Conservation (phyloP, 2,113 vertebrate genomes). For the Pampusana beccarii region DNA sequence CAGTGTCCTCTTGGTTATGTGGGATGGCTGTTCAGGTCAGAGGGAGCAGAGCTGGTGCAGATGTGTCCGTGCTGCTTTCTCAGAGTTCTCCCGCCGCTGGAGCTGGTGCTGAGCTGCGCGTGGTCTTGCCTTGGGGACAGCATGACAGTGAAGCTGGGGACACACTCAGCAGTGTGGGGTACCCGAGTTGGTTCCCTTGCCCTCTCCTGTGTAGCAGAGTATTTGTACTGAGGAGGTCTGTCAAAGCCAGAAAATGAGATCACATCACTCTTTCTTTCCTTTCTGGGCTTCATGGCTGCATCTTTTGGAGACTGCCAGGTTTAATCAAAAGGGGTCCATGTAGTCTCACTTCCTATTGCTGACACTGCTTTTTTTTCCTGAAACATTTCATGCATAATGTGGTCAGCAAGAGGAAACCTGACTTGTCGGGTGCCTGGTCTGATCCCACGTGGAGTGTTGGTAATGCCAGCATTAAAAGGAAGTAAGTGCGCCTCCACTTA, state of each 20-base stretch:
- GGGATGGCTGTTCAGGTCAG: neutral
- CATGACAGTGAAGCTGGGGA: neutral
- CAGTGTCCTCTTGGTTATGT: neutral
- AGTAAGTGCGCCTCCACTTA: neutral
- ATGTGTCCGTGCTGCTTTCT: neutral
- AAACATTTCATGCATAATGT: neutral
- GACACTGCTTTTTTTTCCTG: neutral
- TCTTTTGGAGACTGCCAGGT: neutral
- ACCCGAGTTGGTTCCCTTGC: neutral
- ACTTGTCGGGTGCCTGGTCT: neutral
- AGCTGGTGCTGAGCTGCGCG: neutral
- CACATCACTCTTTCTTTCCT: neutral
- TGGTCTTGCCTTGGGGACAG: neutral
- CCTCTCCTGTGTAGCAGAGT: neutral
- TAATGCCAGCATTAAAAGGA: neutral
- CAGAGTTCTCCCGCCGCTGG: neutral
- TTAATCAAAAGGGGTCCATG: neutral
- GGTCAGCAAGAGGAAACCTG: neutral
- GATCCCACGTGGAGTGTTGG: neutral
- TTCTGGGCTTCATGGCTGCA: neutral
- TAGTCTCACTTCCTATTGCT: neutral
- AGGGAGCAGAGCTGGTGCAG: neutral
- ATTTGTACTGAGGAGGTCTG: neutral
- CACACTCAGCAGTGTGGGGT: accelerated
- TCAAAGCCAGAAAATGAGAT: neutral